These are phyloP conservation scores for Heteromyza rotundicornis DNA, from an alignment of 2,888 invertebrate species.

Conservation along the genomic window DNA sequence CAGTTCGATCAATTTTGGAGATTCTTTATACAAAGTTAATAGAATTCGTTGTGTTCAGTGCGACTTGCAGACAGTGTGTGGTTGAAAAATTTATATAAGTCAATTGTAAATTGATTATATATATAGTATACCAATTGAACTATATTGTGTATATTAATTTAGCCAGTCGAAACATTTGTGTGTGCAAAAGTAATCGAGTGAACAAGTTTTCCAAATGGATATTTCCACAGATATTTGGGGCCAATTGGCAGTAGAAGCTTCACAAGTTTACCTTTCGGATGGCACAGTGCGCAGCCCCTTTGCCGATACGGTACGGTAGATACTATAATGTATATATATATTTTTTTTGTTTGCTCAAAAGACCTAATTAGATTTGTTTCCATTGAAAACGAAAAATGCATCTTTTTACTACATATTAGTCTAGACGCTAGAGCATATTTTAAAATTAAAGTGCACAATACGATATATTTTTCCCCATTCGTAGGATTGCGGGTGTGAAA, in stretches of 20 bases:
- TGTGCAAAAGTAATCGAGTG: not conserved
- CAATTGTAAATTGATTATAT: constrained; percentile 11
- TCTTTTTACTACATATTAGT: not conserved
- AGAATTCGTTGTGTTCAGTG: constrained; percentile 32
- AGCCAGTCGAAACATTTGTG: not conserved
- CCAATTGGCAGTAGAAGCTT: constrained; percentile 85
- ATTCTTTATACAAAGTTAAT: constrained; percentile 15
- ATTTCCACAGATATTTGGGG: constrained; percentile 84
- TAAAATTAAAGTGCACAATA: too few relatives aligned
- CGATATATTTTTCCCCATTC: too few relatives aligned
- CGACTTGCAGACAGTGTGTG: constrained; percentile 21
- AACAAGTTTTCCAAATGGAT: constrained; percentile 66
- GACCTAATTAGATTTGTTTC: not conserved
- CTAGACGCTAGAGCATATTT: too few relatives aligned
- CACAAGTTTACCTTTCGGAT: constrained; percentile 84
- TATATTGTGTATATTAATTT: not conserved
- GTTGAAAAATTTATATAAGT: constrained; percentile 26
- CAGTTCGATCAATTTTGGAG: too few relatives aligned
- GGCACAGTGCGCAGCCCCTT: constrained; percentile 82
- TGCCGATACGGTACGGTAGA: constrained; percentile 77
- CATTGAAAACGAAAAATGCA: constrained; percentile 4
- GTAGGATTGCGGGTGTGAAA: too few relatives aligned
- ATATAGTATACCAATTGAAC: not conserved
- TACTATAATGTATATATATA: not conserved
- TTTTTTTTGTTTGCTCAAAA: not conserved